Evolutionary conservation across 2,888 invertebrate genomes (phyloP).

Genomic region (Macrophya annulata): DNA sequence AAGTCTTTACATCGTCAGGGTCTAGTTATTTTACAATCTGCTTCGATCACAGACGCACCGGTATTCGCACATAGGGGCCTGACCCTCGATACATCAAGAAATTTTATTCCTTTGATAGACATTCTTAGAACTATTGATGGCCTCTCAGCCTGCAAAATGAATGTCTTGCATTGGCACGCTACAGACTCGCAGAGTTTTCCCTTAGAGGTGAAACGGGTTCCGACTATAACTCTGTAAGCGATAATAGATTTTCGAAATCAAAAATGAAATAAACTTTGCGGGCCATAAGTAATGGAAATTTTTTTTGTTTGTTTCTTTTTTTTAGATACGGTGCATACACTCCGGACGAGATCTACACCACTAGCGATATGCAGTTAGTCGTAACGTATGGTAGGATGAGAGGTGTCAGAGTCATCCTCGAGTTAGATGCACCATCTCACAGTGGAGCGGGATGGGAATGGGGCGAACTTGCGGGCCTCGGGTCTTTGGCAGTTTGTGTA

Average conservation of each 20-base stretch:
- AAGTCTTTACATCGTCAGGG: conserved; percentile 77
- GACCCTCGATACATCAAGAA: conserved; percentile 93
- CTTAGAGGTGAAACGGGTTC: conserved; percentile 87
- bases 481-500: conserved; percentile 85
- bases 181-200: conserved; percentile 97
- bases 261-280: not conserved
- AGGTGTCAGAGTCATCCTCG: conserved; percentile 92
- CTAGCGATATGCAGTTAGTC: conserved; percentile 85
- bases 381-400: conserved; percentile 89
- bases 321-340: conserved; percentile 89
- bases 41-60: conserved; percentile 89
- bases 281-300: not conserved
- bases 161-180: conserved; percentile 96
- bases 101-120: conserved; percentile 88
- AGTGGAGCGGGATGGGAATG: conserved; percentile 92
- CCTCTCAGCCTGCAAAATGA: conserved; percentile 94
- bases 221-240: conserved; percentile 82
- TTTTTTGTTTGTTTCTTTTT: no score
- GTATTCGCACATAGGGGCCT: conserved; percentile 92
- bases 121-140: conserved; percentile 90
- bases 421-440: conserved; percentile 95
- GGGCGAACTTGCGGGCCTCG: conserved; percentile 84
- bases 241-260: not conserved
- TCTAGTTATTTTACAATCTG: conserved; percentile 84
- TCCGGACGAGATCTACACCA: conserved; percentile 85